Conservation (phyloP, 2,797 vertebrate genomes). For the Gallinago solitaria region DNA sequence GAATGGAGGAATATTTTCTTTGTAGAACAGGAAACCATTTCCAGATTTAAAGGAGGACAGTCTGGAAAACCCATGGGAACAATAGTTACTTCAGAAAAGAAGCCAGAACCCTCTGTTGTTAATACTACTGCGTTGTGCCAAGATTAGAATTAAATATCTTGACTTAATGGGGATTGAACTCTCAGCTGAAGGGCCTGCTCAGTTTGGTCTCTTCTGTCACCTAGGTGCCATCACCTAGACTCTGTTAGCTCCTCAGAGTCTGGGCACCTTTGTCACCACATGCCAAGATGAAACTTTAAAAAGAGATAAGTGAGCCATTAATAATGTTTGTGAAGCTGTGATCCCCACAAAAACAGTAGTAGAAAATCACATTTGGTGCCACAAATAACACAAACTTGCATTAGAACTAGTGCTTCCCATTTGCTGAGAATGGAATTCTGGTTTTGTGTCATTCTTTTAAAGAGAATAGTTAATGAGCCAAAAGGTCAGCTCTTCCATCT, state of each 20-base stretch:
- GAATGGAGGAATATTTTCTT: slow-evolving; percentile 63
- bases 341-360: not conserved
- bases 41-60: slow-evolving; percentile 61
- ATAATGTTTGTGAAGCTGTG: not conserved
- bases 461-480: not conserved
- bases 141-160: slow-evolving; percentile 28
- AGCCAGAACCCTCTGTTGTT: slow-evolving; percentile 35
- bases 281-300: not conserved
- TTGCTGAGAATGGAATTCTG: not conserved
- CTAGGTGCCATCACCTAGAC: not conserved
- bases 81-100: slow-evolving; percentile 57
- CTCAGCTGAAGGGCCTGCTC: not conserved
- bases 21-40: slow-evolving; percentile 63
- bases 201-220: not conserved
- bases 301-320: not conserved
- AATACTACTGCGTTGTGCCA: slow-evolving; percentile 18
- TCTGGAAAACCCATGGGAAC: slow-evolving; percentile 64
- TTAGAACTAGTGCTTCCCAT: not conserved
- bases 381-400: not conserved
- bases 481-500: not conserved
- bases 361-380: not conserved
- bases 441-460: not conserved
- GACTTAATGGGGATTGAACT: not conserved
- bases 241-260: not conserved
- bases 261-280: not conserved